A percentile compares a stretch with the other conserved stretches of the same genome.
Evolutionary conservation across 2,888 invertebrate genomes (phyloP).

Genomic region (Drosophila differens): DNA sequence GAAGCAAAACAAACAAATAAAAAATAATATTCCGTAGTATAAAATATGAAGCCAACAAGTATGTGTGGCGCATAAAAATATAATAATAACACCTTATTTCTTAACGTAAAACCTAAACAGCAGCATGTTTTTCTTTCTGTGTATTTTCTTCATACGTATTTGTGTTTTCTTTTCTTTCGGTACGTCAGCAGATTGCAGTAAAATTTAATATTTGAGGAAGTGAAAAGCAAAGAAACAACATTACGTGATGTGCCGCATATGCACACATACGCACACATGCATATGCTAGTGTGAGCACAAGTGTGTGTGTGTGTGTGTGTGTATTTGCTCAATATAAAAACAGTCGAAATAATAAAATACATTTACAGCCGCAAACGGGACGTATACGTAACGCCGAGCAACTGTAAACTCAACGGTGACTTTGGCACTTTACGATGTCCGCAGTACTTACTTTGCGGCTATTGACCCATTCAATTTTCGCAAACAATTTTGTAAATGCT

Average conservation of each 20-base stretch:
- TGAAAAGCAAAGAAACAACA: constrained; percentile 72
- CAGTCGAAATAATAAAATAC: constrained; percentile 59
- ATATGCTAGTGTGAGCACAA: constrained; percentile 5
- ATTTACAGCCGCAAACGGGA: constrained; percentile 44
- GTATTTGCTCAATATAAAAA: constrained; percentile 33
- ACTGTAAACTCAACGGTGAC: constrained; percentile 37
- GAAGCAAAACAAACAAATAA: constrained; percentile 66
- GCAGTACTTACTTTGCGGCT: constrained; percentile 62
- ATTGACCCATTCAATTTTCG: constrained; percentile 53
- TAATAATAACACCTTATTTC: constrained; percentile 70
- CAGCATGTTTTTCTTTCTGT: constrained; percentile 37
- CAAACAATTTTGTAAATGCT: constrained; percentile 3
- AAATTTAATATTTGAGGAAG: constrained; percentile 75
- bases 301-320: constrained; percentile 7
- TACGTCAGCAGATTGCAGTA: constrained; percentile 54
- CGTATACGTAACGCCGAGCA: constrained; percentile 63
- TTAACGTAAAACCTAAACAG: constrained; percentile 36
- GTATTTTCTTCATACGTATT: constrained; percentile 4
- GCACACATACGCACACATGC: constrained; percentile 13
- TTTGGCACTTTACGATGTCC: constrained; percentile 74
- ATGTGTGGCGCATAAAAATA: constrained; percentile 71
- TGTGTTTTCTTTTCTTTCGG: constrained; percentile 16
- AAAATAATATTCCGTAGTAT: constrained; percentile 74
- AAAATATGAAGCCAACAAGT: constrained; percentile 63
- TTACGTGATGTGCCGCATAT: constrained; percentile 67